phyloP scores from a whole-genome alignment of 2,888 invertebrate species.

The Cataglyphis livida region DNA sequence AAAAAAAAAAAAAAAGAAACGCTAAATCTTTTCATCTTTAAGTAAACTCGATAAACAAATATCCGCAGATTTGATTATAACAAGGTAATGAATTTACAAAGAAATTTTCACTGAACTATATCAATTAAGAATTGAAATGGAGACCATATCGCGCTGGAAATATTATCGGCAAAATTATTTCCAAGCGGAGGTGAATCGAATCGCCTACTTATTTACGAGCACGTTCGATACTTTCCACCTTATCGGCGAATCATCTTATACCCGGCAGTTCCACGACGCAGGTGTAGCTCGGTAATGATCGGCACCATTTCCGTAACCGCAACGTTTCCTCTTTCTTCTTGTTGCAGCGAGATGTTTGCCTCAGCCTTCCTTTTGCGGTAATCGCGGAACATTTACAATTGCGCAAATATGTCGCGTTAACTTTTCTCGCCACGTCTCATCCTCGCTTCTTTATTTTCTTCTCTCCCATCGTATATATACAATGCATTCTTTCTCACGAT shows the following conservation, averaged over 20 bases:
- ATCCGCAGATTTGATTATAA: neutral
- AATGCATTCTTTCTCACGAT: neutral
- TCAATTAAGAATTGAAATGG: neutral
- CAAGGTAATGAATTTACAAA: neutral
- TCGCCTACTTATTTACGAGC: constrained; percentile 44
- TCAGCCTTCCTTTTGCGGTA: constrained; percentile 26
- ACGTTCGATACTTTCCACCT: constrained; percentile 44
- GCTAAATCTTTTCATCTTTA: neutral
- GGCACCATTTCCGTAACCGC: constrained; percentile 49
- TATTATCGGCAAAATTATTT: constrained; percentile 9
- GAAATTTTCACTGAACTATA: neutral
- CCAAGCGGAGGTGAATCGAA: constrained; percentile 8
- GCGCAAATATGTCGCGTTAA: constrained; percentile 31
- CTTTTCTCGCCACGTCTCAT: constrained; percentile 18
- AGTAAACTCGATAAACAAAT: neutral
- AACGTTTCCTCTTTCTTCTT: constrained; percentile 38
- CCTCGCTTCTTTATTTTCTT: neutral
- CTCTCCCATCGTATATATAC: neutral
- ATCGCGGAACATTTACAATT: constrained; percentile 26
- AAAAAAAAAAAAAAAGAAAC: neutral
- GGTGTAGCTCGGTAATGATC: constrained; percentile 46
- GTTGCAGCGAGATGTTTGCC: neutral
- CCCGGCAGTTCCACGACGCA: constrained; percentile 47
- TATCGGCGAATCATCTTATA: constrained; percentile 52
- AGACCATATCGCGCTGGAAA: neutral